Conservation (phyloP, 2,888 invertebrate species). For the Ennomos erosarius region DNA sequence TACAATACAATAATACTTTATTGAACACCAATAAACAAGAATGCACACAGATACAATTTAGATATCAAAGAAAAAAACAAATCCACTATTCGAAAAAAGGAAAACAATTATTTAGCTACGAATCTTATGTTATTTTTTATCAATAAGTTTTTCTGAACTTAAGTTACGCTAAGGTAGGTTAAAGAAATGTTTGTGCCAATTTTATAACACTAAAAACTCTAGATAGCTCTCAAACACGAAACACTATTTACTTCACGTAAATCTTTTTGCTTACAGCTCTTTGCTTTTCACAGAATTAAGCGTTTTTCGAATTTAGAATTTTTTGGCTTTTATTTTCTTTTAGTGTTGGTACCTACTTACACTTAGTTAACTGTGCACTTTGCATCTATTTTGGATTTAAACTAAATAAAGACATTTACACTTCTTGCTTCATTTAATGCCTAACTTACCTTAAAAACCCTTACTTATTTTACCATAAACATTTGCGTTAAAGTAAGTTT, state of each 20-base stretch:
- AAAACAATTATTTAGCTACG: too few relatives aligned
- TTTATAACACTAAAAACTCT: background rate
- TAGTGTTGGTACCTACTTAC: background rate
- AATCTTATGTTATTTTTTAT: too few relatives aligned
- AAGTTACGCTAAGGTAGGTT: too few relatives aligned
- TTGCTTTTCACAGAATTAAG: background rate
- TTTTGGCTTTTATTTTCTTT: too few relatives aligned
- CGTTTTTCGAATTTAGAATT: too few relatives aligned
- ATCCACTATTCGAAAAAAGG: too few relatives aligned
- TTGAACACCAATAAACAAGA: too few relatives aligned
- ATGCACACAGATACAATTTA: too few relatives aligned
- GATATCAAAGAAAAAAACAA: too few relatives aligned
- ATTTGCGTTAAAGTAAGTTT: conserved; percentile 5
- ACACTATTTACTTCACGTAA: background rate
- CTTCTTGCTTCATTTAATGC: conserved; percentile 29
- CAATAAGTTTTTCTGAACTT: too few relatives aligned
- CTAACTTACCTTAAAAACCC: conserved; percentile 28
- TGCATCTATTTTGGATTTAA: conserved; percentile 20
- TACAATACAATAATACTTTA: too few relatives aligned
- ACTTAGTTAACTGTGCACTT: conserved; percentile 6
- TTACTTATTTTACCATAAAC: conserved; percentile 4
- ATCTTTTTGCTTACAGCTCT: background rate
- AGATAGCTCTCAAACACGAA: background rate
- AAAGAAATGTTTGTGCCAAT: too few relatives aligned
- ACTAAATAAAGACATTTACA: conserved; percentile 30